Base-by-base conservation (phyloP, 2,888 invertebrate species). In the Melipona beecheii region DNA sequence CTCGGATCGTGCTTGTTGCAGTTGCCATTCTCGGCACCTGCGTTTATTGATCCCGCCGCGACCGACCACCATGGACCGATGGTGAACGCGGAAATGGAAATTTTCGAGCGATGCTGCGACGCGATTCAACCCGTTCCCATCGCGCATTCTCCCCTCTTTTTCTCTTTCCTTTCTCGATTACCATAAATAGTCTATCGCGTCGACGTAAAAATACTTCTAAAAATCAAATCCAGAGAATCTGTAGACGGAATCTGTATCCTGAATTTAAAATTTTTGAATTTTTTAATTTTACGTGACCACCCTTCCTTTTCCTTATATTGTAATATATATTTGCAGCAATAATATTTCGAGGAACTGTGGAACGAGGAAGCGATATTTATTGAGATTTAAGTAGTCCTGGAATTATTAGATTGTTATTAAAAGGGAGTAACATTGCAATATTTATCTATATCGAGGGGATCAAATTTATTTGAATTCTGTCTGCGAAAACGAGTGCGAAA, bases 41-140 rank as follows among this genome's bases (percentile, higher is more conserved):
- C 85, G 81, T 81, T 85, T 85, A 86, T 86, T 78, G 85, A 86
- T 86, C 85, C 81, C 75, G 85, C n/a, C 84, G 76, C 66, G 31
- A 27, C n/a, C 50, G 54, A 66, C 84, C 75, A 60, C 73, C 78
- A 56, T 76, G 54, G 54, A 31, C 77, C 58, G 64, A 84, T 78
- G 72, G 70, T 36, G 81, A 36, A 75, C 69, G 65, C 78, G 70
- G 78, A 83, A 84, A 75, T 84, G 75, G 75, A 77, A 65, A 85
- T 77, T 74, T 73, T 76, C 75, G 21, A 49, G 72, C 24, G 71
- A 71, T 58, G 70, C 58, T 52, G n/a, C 71, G 71, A 52, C 76
- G 27, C 52, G 52, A 31, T 56, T 31, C 24, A 21, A 21, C 27
- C 65, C 52, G 0, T 5, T 36, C 54, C 54, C 43, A 4, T 24